Evolutionary conservation across 2,113 vertebrate genomes (phyloP), one percentile per base, ranked within the genome.

Genomic region (Grantiella picta): DNA sequence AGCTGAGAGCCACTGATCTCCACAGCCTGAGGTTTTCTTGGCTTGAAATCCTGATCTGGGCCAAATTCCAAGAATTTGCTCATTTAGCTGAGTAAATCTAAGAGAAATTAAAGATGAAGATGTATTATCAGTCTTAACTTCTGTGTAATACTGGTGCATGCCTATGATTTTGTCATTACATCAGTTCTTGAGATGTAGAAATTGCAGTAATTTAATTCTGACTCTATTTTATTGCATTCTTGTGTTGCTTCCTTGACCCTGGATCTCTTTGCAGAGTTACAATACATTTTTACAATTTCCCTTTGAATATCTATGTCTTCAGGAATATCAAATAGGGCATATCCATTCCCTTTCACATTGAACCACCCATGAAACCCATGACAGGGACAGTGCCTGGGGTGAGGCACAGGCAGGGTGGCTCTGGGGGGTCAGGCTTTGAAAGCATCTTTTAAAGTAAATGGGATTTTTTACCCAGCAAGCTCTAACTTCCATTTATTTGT

Each of bases 41-140:
- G 90, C 89, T 93, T 81, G 42, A 45, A 40, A 47, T 81, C 44
- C 59, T 77, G 36, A 31, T 86, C 86, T 81, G 89, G 92, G 91
- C 89, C 92, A 92, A 89, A 86, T 71, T 92, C 95, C 94, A 96
- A 89, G n/a, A 10, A 4, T 91, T 70, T 59, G 47, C 64, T 94
- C 89, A 68, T 96, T 86, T 53, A 52, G 44, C 77, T 86, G 73
- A 93, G 82, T 89, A 86, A 83, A 90, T 94, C 56, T 63, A 89
- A 78, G 87, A 66, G 81, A 96, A 95, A 95, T 91, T 81, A 81
- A 81, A 89, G 81, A 54, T 81, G 80, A 92, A 86, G 91, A 84
- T 81, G 65, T 91, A 77, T 92, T 75, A 60, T 44, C 72, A 66
- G 49, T 21, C 91, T 49, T 89, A 84, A 86, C 72, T 87, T 38